These are phyloP conservation scores for Byasa hedistus DNA, from an alignment of 2,888 invertebrate genomes.

Conservation along the genomic window DNA sequence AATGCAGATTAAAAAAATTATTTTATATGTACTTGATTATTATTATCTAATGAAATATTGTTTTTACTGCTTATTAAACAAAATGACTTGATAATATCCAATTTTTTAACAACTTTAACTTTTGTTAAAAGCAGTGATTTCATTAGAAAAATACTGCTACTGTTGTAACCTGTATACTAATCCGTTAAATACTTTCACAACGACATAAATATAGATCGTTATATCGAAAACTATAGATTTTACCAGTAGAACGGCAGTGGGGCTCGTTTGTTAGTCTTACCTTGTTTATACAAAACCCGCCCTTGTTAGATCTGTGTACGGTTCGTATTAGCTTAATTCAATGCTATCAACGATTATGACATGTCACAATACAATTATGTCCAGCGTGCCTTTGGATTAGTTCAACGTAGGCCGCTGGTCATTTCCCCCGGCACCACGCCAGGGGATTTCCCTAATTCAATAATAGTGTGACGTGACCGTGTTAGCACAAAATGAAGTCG, in stretches of 20 bases:
- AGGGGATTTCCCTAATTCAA: conserved; percentile 36
- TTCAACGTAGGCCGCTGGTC: conserved; percentile 21
- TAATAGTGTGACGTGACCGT: conserved; percentile 33
- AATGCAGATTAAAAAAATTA: too few relatives aligned
- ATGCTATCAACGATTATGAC: conserved; percentile 11
- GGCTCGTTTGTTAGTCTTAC: background rate
- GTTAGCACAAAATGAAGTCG: conserved; percentile 30
- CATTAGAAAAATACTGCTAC: too few relatives aligned
- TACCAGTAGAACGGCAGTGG: background rate
- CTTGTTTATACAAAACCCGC: conserved; percentile 9
- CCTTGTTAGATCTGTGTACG: background rate
- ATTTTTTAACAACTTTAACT: too few relatives aligned
- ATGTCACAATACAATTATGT: conserved; percentile 32
- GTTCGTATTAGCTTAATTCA: conserved; percentile 5
- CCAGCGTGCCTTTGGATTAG: conserved; percentile 30
- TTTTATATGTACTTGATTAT: too few relatives aligned
- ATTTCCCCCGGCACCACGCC: conserved; percentile 32
- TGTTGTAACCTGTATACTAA: too few relatives aligned
- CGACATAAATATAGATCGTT: background rate
- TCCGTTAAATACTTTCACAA: too few relatives aligned
- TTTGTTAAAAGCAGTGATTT: too few relatives aligned
- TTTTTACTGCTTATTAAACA: too few relatives aligned
- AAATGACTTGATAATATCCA: too few relatives aligned
- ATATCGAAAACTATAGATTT: conserved; percentile 7
- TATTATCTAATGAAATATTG: too few relatives aligned